Conservation (phyloP, 1,140 invertebrate species). For the Helicoverpa zea region DNA sequence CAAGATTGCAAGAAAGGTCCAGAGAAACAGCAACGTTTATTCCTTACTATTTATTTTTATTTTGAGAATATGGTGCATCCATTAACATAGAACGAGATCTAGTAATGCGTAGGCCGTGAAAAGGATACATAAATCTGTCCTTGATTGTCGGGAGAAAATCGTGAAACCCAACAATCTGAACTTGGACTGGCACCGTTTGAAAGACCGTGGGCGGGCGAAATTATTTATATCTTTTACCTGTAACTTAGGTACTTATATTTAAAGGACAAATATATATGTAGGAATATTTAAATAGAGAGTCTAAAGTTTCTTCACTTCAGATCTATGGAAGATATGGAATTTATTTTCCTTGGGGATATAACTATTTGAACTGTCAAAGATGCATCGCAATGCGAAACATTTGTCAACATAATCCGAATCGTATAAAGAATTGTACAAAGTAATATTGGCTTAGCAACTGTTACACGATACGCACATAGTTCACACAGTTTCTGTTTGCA, state of each 20-base stretch:
- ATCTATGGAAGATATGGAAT: too few relatives aligned
- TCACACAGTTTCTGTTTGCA: background rate
- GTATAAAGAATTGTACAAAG: background rate
- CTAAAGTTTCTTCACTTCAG: too few relatives aligned
- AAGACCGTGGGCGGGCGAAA: slow-evolving; percentile 71
- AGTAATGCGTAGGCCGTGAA: slow-evolving; percentile 64
- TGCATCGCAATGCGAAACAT: too few relatives aligned
- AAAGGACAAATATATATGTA: background rate
- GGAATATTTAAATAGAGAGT: too few relatives aligned
- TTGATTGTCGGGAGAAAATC: slow-evolving; percentile 74
- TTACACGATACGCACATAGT: background rate
- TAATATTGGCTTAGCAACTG: background rate
- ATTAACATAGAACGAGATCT: slow-evolving; percentile 44
- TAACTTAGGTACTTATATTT: slow-evolving; percentile 29
- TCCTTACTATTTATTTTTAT: slow-evolving; percentile 25
- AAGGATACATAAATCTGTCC: slow-evolving; percentile 76
- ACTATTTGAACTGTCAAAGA: too few relatives aligned
- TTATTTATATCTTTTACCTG: slow-evolving; percentile 61
- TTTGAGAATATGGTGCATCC: slow-evolving; percentile 38
- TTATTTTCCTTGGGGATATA: too few relatives aligned
- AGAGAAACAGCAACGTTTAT: background rate
- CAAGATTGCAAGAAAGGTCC: too few relatives aligned
- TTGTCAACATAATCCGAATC: too few relatives aligned
- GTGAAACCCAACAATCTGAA: slow-evolving; percentile 63
- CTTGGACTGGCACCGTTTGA: slow-evolving; percentile 62